These are phyloP conservation scores for Lasioglossum leucozonium DNA, from an alignment of 2,888 invertebrate species.

Conservation along the genomic window DNA sequence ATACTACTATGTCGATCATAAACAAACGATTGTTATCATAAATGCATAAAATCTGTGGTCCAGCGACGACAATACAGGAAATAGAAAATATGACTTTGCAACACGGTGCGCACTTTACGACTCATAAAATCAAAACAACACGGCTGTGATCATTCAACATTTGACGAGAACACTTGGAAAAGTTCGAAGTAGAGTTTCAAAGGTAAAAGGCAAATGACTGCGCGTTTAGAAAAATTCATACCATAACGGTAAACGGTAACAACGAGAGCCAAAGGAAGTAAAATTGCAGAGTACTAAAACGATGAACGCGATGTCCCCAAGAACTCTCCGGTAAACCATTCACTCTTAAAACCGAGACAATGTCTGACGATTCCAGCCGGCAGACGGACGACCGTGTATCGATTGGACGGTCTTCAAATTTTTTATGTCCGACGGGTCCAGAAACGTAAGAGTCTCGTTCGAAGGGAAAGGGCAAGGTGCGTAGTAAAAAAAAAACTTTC, in stretches of 20 bases:
- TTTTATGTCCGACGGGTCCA: slow-evolving; percentile 5
- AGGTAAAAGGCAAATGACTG: background rate
- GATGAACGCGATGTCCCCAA: background rate
- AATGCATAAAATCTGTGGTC: background rate
- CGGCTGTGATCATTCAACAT: background rate
- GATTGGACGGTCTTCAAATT: background rate
- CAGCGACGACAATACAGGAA: background rate
- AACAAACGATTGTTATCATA: background rate
- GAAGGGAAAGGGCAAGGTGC: background rate
- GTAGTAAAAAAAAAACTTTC: slow-evolving; percentile 23
- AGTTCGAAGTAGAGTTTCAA: background rate
- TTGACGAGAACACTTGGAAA: background rate
- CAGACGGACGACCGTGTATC: background rate
- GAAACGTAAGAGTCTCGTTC: slow-evolving; percentile 7
- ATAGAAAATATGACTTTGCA: background rate
- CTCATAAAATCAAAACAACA: background rate
- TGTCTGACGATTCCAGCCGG: background rate
- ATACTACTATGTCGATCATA: background rate
- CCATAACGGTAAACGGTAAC: background rate
- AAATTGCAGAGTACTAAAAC: background rate
- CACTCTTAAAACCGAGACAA: background rate
- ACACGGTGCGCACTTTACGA: no score
- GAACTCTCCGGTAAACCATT: background rate
- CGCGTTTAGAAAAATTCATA: background rate
- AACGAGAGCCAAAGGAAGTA: background rate